Base-by-base conservation (phyloP, 2,888 invertebrate genomes). In the Vandiemenella viatica region DNA sequence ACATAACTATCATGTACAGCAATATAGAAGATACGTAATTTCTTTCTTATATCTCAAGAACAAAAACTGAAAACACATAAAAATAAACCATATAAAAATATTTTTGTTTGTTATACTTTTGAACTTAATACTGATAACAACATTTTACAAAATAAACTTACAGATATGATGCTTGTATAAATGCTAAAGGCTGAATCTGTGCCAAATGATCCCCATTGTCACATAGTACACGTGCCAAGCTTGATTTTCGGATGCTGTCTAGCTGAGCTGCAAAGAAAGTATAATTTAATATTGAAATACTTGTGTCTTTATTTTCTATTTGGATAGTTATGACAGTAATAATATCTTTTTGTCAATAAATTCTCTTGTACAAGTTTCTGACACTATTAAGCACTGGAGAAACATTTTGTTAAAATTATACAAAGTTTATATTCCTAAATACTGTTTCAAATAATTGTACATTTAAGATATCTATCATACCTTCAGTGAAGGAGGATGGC, bases 121-220 rank as follows among this genome's bases (percentile, higher is more conserved):
- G 16, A 15, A 40, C 16, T 13, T 40, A 1, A 10, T 40, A 16
- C 8, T 5, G 15, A 15, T 5, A 38, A 15, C 17, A 1, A 8
- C 26, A 23, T 10, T 8, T n/a, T n/a, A n/a, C 1, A 18, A 32
- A 19, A 16, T 13, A 20, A 50, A 57, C 64, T 63, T 61, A 67
- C 67, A 65, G 50, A 45, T 64, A 62, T 10, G 65, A 63, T 37
- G 65, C 62, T 54, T 63, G 62, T 43, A 64, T 59, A 51, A 67
- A 65, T 15, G 63, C 65, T 5, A 65, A 56, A 10, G 66, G 66
- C 52, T 67, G 67, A 52, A 65, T 63, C 4, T 81, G 59, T 26
- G 78, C 74, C 45, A 75, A 68, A 18, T 77, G 75, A 65, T 86
- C 84, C 22, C 77, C 74, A 63, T 85, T 85, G 63, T 85, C 83